Evolutionary conservation across 2,888 invertebrate species (phyloP), one percentile per base, ranked within the genome.

Genomic region (Tribolium freemani): DNA sequence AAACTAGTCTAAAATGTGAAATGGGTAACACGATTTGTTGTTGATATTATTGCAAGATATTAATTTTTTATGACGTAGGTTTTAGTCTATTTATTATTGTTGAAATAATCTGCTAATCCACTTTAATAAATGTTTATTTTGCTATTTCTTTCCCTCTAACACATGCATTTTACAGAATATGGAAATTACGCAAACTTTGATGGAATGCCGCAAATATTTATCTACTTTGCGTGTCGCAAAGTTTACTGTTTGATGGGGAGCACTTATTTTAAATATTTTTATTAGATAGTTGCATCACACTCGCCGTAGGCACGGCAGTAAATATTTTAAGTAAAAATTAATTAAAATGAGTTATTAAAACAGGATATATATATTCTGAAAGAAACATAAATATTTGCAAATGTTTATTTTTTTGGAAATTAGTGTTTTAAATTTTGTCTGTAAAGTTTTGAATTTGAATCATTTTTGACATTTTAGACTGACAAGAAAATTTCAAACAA

Each of bases 21-120:
- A 38, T n/a, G n/a, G 1, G 10, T 48, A 48, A 11, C n/a, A 51
- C 6, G 5, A 48, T 48, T 48, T 48, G 11, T 48, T 51, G 13
- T n/a, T 51, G 51, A 51, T 51, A 51, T 51, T 51, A 51, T 51
- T 6, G 51, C 20, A 20, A 20, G 51, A 51, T 13, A 51, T 51
- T 51, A 13, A 13, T 13, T 20, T 51, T 51, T 51, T 51, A 51
- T 51, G 48, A 51, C 9, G 51, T 51, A 16, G 51, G 2, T 20
- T n/a, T 8, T 51, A 20, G 20, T 5, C 51, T 51, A 51, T 51
- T 51, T 51, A 51, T 51, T 51, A 20, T 51, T 20, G 16, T 51
- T 51, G 9, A 51, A 16, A 20, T 51, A 51, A 51, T 48, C 11
- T 48, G 20, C 51, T 26, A 26, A 26, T 26, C 26, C 26, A 38